Evolutionary conservation across 2,888 invertebrate genomes (phyloP).

Genomic region (Drosophila glabriapex): DNA sequence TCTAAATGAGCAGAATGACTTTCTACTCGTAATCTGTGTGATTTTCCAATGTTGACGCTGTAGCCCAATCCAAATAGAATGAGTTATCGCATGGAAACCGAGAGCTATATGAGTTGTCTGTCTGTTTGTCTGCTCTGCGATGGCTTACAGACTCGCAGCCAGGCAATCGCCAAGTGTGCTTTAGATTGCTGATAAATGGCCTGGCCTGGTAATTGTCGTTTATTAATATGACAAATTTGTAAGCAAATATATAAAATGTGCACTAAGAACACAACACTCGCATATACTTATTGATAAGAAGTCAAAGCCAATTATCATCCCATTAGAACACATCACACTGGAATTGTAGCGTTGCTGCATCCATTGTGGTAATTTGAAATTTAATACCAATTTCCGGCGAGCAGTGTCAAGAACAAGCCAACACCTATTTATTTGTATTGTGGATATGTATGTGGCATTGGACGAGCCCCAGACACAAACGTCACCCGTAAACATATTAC

Average conservation of each 20-base stretch:
- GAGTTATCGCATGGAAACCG: neutral
- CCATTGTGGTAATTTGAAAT: constrained; percentile 42
- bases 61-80: constrained; percentile 38
- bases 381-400: constrained; percentile 19
- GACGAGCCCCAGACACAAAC: neutral
- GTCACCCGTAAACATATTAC: neutral
- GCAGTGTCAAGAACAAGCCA: neutral
- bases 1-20: constrained; percentile 17
- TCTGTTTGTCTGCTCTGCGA: constrained; percentile 14
- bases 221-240: constrained; percentile 48
- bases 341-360: constrained; percentile 3
- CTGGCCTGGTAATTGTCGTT: constrained; percentile 24
- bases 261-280: constrained; percentile 18
- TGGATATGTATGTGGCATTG: no score
- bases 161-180: constrained; percentile 14
- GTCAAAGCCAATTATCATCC: constrained; percentile 27
- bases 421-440: neutral
- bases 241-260: constrained; percentile 53
- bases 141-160: constrained; percentile 17
- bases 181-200: constrained; percentile 50
- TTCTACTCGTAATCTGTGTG: constrained; percentile 27
- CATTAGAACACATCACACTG: neutral
- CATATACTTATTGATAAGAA: constrained; percentile 57
- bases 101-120: neutral
- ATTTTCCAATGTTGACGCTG: constrained; percentile 39